phyloP scores from a whole-genome alignment of 2,888 invertebrate genomes.

The Busseola fusca region DNA sequence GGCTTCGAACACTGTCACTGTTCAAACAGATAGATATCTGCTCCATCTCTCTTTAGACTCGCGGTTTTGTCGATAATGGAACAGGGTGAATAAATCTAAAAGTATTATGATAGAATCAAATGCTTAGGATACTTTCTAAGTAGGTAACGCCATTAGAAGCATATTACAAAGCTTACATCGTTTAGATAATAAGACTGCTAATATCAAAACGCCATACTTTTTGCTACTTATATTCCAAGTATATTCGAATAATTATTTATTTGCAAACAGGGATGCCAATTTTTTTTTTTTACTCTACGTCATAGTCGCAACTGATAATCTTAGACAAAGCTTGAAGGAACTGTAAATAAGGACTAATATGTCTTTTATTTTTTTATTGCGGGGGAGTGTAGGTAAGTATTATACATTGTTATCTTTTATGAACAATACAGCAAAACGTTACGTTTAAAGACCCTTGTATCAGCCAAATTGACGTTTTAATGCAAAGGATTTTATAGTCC shows the following conservation, averaged over 20 bases:
- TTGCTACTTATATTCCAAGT: no score
- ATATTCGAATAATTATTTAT: not conserved
- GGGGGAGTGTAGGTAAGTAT: not conserved
- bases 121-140: not conserved
- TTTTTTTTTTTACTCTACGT: not conserved
- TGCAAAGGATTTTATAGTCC: slow-evolving; percentile 36
- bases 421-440: slow-evolving; percentile 13
- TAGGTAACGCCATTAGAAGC: not conserved
- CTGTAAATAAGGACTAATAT: no score
- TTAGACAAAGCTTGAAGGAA: not conserved
- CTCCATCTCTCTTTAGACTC: slow-evolving; percentile 10
- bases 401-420: slow-evolving; percentile 18
- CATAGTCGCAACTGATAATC: not conserved
- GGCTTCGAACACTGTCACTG: slow-evolving; percentile 30
- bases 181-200: not conserved
- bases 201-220: not conserved
- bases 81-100: not conserved
- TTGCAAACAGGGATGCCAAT: not conserved
- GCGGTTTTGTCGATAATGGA: slow-evolving; percentile 1
- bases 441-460: slow-evolving; percentile 18
- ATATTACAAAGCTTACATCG: not conserved
- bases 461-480: slow-evolving; percentile 36
- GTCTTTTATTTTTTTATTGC: not conserved
- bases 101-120: not conserved
- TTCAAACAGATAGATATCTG: slow-evolving; percentile 40